A percentile compares a stretch with the other conserved stretches of the same genome.
Evolutionary conservation across 1,140 invertebrate species (phyloP).

Genomic region (Planococcus citri): DNA sequence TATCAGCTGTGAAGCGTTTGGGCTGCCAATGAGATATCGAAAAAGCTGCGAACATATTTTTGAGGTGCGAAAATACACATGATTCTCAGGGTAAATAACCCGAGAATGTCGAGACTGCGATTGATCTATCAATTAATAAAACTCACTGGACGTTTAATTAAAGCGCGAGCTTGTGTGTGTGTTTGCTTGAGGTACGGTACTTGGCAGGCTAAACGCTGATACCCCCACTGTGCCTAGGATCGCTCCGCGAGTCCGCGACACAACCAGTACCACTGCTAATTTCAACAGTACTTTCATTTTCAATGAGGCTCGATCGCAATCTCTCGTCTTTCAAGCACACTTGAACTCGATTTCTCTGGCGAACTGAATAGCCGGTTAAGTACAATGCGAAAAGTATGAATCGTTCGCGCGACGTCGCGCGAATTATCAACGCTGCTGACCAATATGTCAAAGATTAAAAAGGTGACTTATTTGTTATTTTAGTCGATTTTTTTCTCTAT

Average conservation of each 20-base stretch:
- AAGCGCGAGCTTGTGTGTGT: background rate
- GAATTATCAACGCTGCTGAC: too few species aligned
- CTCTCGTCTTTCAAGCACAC: background rate
- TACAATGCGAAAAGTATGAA: background rate
- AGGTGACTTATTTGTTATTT: background rate
- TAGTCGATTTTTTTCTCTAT: background rate
- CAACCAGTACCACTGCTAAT: background rate
- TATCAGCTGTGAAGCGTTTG: background rate
- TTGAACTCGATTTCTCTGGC: constrained; percentile 1
- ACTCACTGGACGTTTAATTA: constrained; percentile 6
- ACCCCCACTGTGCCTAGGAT: background rate
- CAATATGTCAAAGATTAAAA: too few species aligned
- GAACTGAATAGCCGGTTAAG: background rate
- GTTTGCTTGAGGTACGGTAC: too few species aligned
- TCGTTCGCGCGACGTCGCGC: too few species aligned
- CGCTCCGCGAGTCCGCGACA: too few species aligned
- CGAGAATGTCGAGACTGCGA: background rate
- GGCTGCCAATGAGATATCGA: background rate
- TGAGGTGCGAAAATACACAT: background rate
- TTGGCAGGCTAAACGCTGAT: background rate
- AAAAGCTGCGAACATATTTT: background rate
- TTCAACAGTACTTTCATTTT: constrained; percentile 4
- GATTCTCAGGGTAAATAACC: constrained; percentile 6
- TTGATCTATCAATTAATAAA: constrained; percentile 8
- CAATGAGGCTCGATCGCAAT: constrained; percentile 5